Conservation (phyloP, 1,140 invertebrate species). For the Dysdera silvatica region DNA sequence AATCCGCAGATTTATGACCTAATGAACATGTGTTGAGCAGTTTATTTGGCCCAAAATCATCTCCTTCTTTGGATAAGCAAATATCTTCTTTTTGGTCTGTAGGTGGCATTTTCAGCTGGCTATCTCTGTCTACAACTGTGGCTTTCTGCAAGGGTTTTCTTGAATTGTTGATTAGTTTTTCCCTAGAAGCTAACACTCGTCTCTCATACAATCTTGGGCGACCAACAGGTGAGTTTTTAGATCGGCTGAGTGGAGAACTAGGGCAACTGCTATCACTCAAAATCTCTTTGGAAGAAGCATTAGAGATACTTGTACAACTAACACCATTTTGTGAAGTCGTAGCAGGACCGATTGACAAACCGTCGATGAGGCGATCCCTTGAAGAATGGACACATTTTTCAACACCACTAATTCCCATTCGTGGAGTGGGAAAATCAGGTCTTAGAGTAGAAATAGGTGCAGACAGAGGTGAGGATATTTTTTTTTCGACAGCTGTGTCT, state of each 20-base stretch:
- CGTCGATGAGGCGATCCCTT: not conserved
- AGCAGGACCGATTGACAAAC: not conserved
- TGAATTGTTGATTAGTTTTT: not conserved
- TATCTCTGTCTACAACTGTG: not conserved
- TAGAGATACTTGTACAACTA: slow-evolving; percentile 16
- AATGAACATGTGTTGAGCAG: not conserved
- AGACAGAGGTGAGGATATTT: slow-evolving; percentile 17
- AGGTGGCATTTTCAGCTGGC: not conserved
- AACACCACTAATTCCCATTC: slow-evolving; percentile 17
- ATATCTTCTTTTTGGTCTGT: not conserved
- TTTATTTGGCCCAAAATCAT: not conserved
- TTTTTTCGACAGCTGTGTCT: not conserved
- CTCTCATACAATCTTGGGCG: not conserved
- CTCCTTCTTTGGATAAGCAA: not conserved
- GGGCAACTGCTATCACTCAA: slow-evolving; percentile 10
- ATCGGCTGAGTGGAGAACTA: slow-evolving; percentile 1
- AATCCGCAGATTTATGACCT: not conserved
- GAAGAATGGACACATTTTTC: slow-evolving; percentile 9
- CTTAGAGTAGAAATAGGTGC: slow-evolving; percentile 5
- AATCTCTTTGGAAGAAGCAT: slow-evolving; percentile 8
- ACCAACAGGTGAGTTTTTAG: not conserved
- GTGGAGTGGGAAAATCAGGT: slow-evolving; percentile 8
- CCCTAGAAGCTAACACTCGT: not conserved
- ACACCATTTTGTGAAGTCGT: slow-evolving; percentile 10
- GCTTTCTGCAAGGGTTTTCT: not conserved